Evolutionary conservation across 2,888 invertebrate genomes (phyloP), one percentile per base, ranked within the genome.

Genomic region (Leptinotarsa peninsularis): DNA sequence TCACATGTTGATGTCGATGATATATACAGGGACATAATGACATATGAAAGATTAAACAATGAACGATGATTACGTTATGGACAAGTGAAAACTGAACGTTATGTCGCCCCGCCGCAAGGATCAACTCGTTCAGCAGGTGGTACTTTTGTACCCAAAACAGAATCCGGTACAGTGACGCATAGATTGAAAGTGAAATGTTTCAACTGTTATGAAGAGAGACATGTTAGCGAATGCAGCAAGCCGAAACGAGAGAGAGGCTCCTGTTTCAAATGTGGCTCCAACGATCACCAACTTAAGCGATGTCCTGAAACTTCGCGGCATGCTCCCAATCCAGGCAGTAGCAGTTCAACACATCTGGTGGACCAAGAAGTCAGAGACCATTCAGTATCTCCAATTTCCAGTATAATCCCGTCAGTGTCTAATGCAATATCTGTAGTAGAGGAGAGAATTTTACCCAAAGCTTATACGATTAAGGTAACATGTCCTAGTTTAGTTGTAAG

Each of bases 231-330:
- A 17, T 72, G 72, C 49, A 23, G 50, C 14, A 72, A 72, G 33
- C 67, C 67, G 10, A 54, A 56, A 56, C 67, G 54, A 7, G 18
- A 21, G 18, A 23, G 23, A 23, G 56, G 56, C 14, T 72, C 72
- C 17, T 72, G 72, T 52, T 72, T 56, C 27, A n/a, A 18, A 15
- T 72, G 67, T 67, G 67, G 67, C 21, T 54, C 66, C 13, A 72
- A 21, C n/a, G 43, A 66, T 33, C 54, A 72, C 43, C 67, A 43
- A 43, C 14, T 18, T n/a, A 14, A 49, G 33, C 10, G 27, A 17
- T 72, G 54, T 43, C 72, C 67, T 17, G 49, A 71, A 49, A 66
- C 21, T 27, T 66, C 66, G 5, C 66, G 27, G n/a, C n/a, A 7
- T 66, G 43, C 27, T 33, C 33, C 7, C 33, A 33, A 33, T 17